phyloP scores from a whole-genome alignment of 2,888 invertebrate genomes.

The Calameuta idolon region DNA sequence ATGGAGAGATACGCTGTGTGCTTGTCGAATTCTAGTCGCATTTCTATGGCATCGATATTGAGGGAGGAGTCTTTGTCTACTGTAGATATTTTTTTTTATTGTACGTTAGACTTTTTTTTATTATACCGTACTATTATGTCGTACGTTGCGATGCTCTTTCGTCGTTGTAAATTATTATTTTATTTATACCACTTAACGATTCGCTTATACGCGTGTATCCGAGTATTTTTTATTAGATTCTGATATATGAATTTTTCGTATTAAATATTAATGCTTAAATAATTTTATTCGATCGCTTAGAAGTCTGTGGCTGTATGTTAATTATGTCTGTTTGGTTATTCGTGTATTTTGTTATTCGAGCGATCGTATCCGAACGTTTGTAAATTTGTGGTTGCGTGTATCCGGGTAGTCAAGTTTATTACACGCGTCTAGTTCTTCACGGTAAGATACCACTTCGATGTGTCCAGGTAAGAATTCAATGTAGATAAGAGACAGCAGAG shows the following conservation, averaged over 20 bases:
- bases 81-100: background rate
- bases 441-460: background rate
- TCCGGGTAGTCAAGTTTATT: background rate
- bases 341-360: background rate
- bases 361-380: background rate
- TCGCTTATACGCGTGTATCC: background rate
- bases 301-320: background rate
- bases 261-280: background rate
- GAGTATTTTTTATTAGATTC: background rate
- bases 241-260: background rate
- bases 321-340: background rate
- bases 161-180: background rate
- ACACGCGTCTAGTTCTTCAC: background rate
- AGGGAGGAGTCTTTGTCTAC: background rate
- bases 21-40: conserved; percentile 50
- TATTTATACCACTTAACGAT: background rate
- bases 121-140: background rate
- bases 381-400: background rate
- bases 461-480: background rate
- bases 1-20: conserved; percentile 55
- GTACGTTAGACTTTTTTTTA: background rate
- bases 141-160: background rate
- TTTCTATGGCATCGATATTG: conserved; percentile 22
- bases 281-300: background rate
- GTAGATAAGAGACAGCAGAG: conserved; percentile 7